These are phyloP conservation scores for Leptothorax acervorum DNA, from an alignment of 2,888 invertebrate species.

Conservation along the genomic window DNA sequence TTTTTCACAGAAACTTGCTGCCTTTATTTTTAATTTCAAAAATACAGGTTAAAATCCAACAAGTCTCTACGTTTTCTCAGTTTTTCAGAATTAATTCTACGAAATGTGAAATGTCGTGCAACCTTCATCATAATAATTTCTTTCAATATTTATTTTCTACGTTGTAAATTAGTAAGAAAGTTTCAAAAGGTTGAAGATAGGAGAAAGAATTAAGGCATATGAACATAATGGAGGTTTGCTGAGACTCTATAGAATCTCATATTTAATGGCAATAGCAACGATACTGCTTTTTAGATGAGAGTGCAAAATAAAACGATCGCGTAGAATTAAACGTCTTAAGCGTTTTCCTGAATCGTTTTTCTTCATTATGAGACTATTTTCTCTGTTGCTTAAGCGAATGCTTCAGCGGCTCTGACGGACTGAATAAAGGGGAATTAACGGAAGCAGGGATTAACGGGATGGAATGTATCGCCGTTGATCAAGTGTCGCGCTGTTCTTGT, in stretches of 20 bases:
- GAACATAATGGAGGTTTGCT: background rate
- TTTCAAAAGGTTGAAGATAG: background rate
- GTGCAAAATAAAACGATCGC: slow-evolving; percentile 4
- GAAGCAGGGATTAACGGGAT: slow-evolving; percentile 49
- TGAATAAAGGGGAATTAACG: slow-evolving; percentile 47
- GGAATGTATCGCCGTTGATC: slow-evolving; percentile 50
- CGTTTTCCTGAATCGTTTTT: slow-evolving; percentile 6
- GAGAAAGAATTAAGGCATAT: background rate
- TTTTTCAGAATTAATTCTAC: slow-evolving; percentile 15
- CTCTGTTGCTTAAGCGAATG: background rate
- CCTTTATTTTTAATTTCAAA: slow-evolving; percentile 10
- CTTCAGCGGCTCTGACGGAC: background rate
- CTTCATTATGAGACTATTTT: slow-evolving; percentile 21
- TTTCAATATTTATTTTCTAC: slow-evolving; percentile 19
- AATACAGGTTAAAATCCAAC: background rate
- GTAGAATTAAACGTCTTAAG: slow-evolving; percentile 5
- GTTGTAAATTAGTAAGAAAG: slow-evolving; percentile 1
- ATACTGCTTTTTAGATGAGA: slow-evolving; percentile 16
- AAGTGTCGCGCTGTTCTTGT: slow-evolving; percentile 42
- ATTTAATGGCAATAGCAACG: slow-evolving; percentile 16
- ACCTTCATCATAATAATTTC: background rate
- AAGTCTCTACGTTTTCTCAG: background rate
- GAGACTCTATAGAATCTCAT: background rate
- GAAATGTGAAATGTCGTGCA: slow-evolving; percentile 12
- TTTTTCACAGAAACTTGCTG: background rate